Conservation (phyloP, 2,113 vertebrate species). For the Salvelinus alpinus region DNA sequence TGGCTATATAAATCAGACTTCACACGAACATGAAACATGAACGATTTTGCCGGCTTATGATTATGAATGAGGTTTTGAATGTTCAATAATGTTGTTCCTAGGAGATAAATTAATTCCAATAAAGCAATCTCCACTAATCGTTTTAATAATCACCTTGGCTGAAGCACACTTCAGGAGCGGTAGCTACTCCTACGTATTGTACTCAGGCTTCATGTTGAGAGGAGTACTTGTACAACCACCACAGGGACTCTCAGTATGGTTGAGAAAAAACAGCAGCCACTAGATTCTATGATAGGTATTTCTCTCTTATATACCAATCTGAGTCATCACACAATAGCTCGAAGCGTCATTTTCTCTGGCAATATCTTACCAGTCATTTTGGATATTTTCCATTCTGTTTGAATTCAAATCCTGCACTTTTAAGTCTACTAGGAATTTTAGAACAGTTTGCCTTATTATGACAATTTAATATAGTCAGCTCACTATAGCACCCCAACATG, state of each 20-base stretch:
- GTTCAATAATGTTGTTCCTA: neutral
- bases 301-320: neutral
- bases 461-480: neutral
- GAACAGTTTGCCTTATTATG: neutral
- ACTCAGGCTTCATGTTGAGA: constrained; percentile 20
- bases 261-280: constrained; percentile 26
- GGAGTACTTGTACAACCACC: constrained; percentile 10
- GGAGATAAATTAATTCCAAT: constrained; percentile 1
- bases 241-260: neutral
- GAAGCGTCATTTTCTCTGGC: no score
- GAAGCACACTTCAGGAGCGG: constrained; percentile 13
- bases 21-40: no score
- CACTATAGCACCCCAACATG: no score
- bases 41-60: neutral
- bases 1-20: no score
- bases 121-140: constrained; percentile 12
- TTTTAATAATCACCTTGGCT: neutral
- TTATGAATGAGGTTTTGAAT: neutral
- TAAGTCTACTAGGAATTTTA: neutral
- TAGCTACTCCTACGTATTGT: constrained; percentile 15
- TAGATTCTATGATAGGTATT: constrained; percentile 19
- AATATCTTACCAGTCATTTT: no score
- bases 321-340: no score
- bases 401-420: neutral
- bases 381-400: no score